Conservation (phyloP, 2,113 vertebrate species). For the Oncorhynchus masou region DNA sequence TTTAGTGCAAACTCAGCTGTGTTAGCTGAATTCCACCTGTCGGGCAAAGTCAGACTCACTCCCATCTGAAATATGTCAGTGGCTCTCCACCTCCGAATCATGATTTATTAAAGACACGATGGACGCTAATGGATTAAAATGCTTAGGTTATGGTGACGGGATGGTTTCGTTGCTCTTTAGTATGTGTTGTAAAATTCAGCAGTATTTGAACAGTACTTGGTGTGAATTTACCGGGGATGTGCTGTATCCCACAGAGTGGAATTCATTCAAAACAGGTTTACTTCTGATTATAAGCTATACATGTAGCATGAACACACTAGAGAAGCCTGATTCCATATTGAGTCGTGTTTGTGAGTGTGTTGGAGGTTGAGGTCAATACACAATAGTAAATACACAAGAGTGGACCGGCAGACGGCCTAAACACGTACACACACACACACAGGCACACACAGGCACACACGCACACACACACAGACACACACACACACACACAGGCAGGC, state of each 20-base stretch:
- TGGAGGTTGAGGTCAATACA: neutral
- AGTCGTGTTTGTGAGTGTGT: neutral
- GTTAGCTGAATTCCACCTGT: conserved; percentile 65
- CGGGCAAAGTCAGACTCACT: conserved; percentile 69
- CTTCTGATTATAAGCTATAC: too few relatives aligned
- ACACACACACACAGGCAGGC: neutral
- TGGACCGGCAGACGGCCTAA: neutral
- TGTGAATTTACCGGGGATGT: too few relatives aligned
- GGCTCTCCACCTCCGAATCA: conserved; percentile 32
- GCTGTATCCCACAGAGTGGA: too few relatives aligned
- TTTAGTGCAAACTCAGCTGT: conserved; percentile 74
- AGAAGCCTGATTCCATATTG: neutral
- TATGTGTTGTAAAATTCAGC: too few relatives aligned
- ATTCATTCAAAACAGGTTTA: too few relatives aligned
- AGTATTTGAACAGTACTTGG: too few relatives aligned
- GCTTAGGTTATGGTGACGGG: conserved; percentile 28
- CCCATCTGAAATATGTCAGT: conserved; percentile 51
- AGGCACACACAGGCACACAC: neutral
- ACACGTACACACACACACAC: neutral
- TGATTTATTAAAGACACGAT: conserved; percentile 63
- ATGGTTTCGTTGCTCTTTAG: neutral
- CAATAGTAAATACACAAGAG: neutral
- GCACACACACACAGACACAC: too few relatives aligned
- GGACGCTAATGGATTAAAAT: conserved; percentile 44
- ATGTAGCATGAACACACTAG: too few relatives aligned